A percentile compares a stretch with the other conserved stretches of the same genome.
These are phyloP conservation scores for Caenorhabditis uteleia DNA, from an alignment of 2,888 invertebrate species.

Conservation along the genomic window DNA sequence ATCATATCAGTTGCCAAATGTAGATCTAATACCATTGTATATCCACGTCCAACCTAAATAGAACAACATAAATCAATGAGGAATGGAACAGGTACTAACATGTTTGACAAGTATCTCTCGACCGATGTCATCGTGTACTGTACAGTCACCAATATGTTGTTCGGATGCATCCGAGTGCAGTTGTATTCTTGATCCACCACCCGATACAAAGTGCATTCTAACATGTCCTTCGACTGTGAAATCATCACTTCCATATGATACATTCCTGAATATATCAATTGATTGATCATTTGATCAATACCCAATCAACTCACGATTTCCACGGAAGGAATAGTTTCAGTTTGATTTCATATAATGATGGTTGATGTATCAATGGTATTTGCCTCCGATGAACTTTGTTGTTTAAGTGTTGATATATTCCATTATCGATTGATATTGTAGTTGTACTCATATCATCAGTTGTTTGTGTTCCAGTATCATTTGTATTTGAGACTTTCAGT, in stretches of 20 bases:
- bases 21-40: constrained; percentile 22
- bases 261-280: constrained; percentile 15
- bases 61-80: not conserved
- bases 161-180: constrained; percentile 38
- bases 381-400: constrained; percentile 36
- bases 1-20: constrained; percentile 28
- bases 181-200: constrained; percentile 26
- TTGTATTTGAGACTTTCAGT: not conserved
- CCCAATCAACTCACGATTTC: constrained; percentile 26
- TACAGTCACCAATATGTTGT: constrained; percentile 40
- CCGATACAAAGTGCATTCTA: constrained; percentile 34
- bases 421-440: constrained; percentile 12
- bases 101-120: constrained; percentile 37
- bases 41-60: constrained; percentile 23
- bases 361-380: constrained; percentile 47
- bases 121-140: constrained; percentile 36
- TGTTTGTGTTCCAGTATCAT: not conserved
- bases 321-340: constrained; percentile 49
- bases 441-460: not conserved
- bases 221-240: constrained; percentile 47
- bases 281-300: not conserved
- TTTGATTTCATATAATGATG: constrained; percentile 40
- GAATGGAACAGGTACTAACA: constrained; percentile 3
- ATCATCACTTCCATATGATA: constrained; percentile 51
- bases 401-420: constrained; percentile 20